Evolutionary conservation across 2,888 invertebrate species (phyloP).

Genomic region (Zaprionus bogoriensis): DNA sequence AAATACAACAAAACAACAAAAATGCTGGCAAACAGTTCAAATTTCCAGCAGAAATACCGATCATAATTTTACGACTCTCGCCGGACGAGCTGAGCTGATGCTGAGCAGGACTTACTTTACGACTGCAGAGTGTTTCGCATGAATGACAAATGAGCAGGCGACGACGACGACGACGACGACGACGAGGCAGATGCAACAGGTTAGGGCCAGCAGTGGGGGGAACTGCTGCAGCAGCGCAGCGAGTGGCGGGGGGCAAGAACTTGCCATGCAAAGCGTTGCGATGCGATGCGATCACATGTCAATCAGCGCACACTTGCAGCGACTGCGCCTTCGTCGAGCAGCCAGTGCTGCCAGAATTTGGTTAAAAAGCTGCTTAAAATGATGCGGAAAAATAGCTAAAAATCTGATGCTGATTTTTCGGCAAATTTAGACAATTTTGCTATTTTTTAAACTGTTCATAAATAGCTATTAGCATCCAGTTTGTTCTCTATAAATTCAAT

Average conservation of each 20-base stretch:
- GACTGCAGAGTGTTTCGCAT: constrained; percentile 69
- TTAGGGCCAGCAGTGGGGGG: constrained; percentile 30
- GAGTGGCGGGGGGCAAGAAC: constrained; percentile 40
- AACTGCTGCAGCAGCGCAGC: neutral
- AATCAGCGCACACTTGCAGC: constrained; percentile 61
- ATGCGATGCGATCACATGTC: constrained; percentile 72
- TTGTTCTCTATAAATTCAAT: too few species aligned
- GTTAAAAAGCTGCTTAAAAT: too few species aligned
- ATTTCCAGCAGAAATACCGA: constrained; percentile 69
- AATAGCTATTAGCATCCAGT: too few species aligned
- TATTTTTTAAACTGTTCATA: too few species aligned
- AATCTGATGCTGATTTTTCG: too few species aligned
- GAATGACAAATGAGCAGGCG: constrained; percentile 77
- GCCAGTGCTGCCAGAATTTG: constrained; percentile 20
- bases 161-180: constrained; percentile 22
- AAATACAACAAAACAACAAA: constrained; percentile 24
- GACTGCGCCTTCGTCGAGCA: too few species aligned
- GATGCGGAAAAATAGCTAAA: too few species aligned
- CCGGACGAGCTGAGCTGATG: constrained; percentile 31
- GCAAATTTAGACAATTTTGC: too few species aligned
- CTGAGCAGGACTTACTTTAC: constrained; percentile 57
- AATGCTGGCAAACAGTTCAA: constrained; percentile 48
- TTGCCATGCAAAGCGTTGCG: constrained; percentile 53
- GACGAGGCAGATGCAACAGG: constrained; percentile 63
- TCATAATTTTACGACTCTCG: constrained; percentile 69